A percentile compares a stretch with the other conserved stretches of the same genome.
phyloP scores from a whole-genome alignment of 2,888 invertebrate species.

The Leucoma salicis region DNA sequence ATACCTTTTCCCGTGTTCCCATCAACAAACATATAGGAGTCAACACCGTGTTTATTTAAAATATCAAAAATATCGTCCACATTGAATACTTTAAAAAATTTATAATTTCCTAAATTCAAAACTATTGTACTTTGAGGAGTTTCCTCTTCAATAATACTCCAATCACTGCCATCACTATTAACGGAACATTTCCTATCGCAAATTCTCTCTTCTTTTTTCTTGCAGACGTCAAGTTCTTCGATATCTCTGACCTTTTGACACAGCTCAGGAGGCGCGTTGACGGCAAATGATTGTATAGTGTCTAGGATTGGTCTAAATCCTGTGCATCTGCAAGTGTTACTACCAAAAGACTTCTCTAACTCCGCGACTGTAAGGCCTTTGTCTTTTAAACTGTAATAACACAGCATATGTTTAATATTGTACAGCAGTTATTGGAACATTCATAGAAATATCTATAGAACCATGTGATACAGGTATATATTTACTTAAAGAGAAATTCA shows the following conservation, averaged over 20 bases:
- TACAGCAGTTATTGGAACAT: no score
- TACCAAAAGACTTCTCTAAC: constrained; percentile 88
- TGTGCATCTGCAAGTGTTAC: constrained; percentile 91
- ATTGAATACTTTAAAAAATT: constrained; percentile 74
- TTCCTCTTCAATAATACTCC: constrained; percentile 47
- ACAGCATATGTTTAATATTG: no score
- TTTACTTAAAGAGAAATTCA: no score
- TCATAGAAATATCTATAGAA: no score
- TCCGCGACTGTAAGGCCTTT: constrained; percentile 84
- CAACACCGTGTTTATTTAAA: constrained; percentile 59
- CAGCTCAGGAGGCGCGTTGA: constrained; percentile 80
- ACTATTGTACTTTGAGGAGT: constrained; percentile 52
- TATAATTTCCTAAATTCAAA: constrained; percentile 68
- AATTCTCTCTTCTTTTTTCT: constrained; percentile 33
- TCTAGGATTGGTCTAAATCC: constrained; percentile 90
- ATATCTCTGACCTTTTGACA: constrained; percentile 73
- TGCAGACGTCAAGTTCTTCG: constrained; percentile 56
- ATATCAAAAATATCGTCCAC: constrained; percentile 72
- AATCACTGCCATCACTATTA: constrained; percentile 48
- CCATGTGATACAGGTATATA: no score
- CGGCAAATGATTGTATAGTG: constrained; percentile 87
- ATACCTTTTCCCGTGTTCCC: constrained; percentile 89
- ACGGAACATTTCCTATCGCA: constrained; percentile 56
- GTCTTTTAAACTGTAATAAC: constrained; percentile 64
- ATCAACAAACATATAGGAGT: constrained; percentile 83